Conservation (phyloP, 1,140 invertebrate species). For the Procambarus clarkii region DNA sequence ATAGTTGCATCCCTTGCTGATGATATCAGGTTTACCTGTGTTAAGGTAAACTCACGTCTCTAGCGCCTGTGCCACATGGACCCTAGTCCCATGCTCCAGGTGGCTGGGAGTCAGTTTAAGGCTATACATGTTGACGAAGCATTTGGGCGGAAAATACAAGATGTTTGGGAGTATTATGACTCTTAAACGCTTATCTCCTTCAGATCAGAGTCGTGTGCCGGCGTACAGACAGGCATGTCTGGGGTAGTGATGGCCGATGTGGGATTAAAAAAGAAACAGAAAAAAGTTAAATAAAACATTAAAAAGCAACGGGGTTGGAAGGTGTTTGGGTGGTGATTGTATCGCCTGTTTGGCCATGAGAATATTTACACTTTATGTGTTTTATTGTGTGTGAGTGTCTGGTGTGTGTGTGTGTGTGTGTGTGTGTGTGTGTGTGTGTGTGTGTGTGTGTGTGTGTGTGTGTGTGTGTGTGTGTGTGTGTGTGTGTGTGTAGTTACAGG, state of each 20-base stretch:
- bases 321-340: background rate
- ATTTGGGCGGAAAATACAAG: background rate
- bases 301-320: background rate
- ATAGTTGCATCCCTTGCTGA: background rate
- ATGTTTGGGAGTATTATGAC: background rate
- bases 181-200: conserved; percentile 2
- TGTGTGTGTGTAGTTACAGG: too few species aligned
- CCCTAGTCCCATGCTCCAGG: background rate
- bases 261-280: background rate
- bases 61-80: too few species aligned
- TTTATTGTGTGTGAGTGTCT: background rate
- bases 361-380: background rate
- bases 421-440: too few species aligned
- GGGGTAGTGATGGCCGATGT: background rate
- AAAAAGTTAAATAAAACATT: too few species aligned
- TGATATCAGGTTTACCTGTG: background rate
- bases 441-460: too few species aligned
- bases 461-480: too few species aligned
- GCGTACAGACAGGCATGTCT: background rate
- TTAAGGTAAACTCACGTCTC: too few species aligned
- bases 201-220: background rate
- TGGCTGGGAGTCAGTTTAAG: background rate
- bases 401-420: background rate
- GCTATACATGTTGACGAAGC: background rate
- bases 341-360: background rate